phyloP scores from a whole-genome alignment of 2,888 invertebrate species.

The Phaonia tiefii region DNA sequence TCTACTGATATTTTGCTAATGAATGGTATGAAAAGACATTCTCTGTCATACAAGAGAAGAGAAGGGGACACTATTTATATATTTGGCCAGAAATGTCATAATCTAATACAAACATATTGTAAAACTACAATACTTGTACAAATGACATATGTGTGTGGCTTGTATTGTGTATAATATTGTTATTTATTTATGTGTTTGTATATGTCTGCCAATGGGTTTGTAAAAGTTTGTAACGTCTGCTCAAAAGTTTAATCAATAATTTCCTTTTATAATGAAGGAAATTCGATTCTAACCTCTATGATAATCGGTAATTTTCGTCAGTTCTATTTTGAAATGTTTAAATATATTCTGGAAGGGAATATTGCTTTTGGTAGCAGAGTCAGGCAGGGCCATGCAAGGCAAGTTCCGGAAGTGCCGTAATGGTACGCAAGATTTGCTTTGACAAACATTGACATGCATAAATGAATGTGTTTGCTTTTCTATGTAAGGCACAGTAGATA shows the following conservation, averaged over 20 bases:
- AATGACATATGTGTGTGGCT: neutral
- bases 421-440: conserved; percentile 1
- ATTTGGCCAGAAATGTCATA: conserved; percentile 20
- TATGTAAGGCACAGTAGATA: too few species aligned
- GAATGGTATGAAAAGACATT: conserved; percentile 18
- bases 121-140: conserved; percentile 9
- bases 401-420: neutral
- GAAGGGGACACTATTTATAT: too few species aligned
- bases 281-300: neutral
- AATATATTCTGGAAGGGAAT: neutral
- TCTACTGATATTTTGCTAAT: too few species aligned
- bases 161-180: neutral
- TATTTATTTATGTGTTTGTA: neutral
- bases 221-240: too few species aligned
- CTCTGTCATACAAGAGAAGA: too few species aligned
- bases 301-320: conserved; percentile 33
- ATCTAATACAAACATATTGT: conserved; percentile 31
- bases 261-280: conserved; percentile 34
- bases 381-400: neutral
- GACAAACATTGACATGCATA: neutral
- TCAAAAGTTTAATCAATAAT: conserved; percentile 58
- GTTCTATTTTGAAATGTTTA: neutral
- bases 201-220: neutral
- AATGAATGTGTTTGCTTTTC: conserved; percentile 26
- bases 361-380: neutral